Base-by-base conservation (phyloP, 2,797 vertebrate species). In the Oceanodroma leucorhoa region DNA sequence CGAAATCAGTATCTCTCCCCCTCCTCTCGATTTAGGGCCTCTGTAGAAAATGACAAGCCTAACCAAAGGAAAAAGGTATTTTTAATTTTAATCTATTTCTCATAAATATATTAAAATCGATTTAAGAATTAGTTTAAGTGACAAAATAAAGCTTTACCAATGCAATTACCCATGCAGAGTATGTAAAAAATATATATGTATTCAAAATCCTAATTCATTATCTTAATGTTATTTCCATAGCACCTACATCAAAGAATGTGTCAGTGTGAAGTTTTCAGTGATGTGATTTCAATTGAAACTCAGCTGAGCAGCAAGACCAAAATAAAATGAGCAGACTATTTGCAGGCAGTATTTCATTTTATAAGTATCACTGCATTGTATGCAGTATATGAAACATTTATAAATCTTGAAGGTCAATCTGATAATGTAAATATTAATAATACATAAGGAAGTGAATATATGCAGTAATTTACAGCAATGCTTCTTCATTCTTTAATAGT, bases 361-460 rank as follows among this genome's bases (percentile, higher is more conserved):
- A 94, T 95, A 97, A 98, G 98, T 97, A 98, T 98, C 97, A 96
- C 97, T 97, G 97, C 97, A 98, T 97, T 98, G 97, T 98, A 98
- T 98, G 98, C 98, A 95, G 98, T 98, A 98, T 98, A 98, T 99
- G 98, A 98, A 98, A 98, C 98, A 99, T 98, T 98, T 99, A 98
- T 98, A 98, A 98, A 98, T 98, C 98, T 98, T 98, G 98, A 98
- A 99, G 98, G 98, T 99, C 98, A 98, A 98, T 98, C 98, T 98
- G 98, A 99, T 99, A 99, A 99, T 99, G 98, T 98, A 99, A 99
- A 99, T 98, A 98, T 99, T 99, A 99, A 99, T 99, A 99, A 99
- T 99, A 98, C 98, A 99, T 99, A 98, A 98, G 98, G 98, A 98
- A 97, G 97, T 94, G 98, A 98, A 98, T 98, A 98, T 98, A 98